These are phyloP conservation scores for Diplodus puntazzo DNA, from an alignment of 2,797 vertebrate species.

Conservation along the genomic window DNA sequence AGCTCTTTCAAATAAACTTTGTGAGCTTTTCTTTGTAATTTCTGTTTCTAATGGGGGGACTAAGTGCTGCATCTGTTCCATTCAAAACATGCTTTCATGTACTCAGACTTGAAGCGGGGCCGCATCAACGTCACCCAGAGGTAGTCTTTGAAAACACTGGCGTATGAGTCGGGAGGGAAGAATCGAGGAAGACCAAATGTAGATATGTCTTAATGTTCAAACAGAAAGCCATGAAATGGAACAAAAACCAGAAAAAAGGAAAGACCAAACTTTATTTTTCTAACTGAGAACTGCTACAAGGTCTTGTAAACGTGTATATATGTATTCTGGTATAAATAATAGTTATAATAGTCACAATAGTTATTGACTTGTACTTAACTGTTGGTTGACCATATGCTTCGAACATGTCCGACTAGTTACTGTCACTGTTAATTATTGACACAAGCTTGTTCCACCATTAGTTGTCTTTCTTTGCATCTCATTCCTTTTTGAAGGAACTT, in stretches of 20 bases:
- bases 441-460: conserved; percentile 40
- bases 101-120: neutral
- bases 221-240: conserved; percentile 77
- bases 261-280: conserved; percentile 84
- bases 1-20: conserved; percentile 22
- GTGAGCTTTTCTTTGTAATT: conserved; percentile 11
- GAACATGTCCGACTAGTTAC: conserved; percentile 57
- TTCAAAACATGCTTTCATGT: conserved; percentile 27
- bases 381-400: conserved; percentile 63
- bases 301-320: conserved; percentile 70
- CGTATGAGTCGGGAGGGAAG: conserved; percentile 17
- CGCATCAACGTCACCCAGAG: conserved; percentile 20
- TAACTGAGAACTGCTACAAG: conserved; percentile 59
- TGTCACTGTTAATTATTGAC: conserved; percentile 50
- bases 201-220: conserved; percentile 71
- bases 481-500: conserved; percentile 58
- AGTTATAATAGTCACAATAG: conserved; percentile 69
- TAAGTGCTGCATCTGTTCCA: conserved; percentile 44
- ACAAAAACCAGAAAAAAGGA: conserved; percentile 55
- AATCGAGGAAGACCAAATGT: conserved; percentile 73
- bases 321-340: conserved; percentile 67
- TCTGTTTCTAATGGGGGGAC: neutral
- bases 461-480: conserved; percentile 39
- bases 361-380: conserved; percentile 61
- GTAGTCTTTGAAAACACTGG: conserved; percentile 77